Base-by-base conservation (phyloP, 2,797 vertebrate genomes). In the Echiichthys vipera region DNA sequence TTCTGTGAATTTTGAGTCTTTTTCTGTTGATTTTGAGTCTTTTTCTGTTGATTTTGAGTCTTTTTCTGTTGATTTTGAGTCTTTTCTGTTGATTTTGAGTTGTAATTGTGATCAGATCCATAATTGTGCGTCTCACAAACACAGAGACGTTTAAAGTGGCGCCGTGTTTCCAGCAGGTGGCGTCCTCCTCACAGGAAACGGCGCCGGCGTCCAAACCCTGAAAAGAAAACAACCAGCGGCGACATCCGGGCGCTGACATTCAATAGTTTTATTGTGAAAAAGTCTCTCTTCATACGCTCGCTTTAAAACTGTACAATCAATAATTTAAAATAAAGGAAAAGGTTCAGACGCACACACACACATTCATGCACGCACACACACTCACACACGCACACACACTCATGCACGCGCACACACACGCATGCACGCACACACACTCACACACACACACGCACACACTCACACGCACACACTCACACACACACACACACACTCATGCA, bases 191-290 rank as follows among this genome's bases (percentile, higher is more conserved):
- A 20, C 37, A 57, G 2, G 0, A 37, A 61, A 43, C 5, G 6
- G 32, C 24, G 30, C 14, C 17, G 5, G 9, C 17, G 17, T 27
- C 46, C 24, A 22, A 8, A 45, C 13, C n/a, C 14, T 30, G 39
- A 11, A 0, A 2, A 7, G 14, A 17, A 69, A 78, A 63, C 1
- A 56, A 54, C 4, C 1, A 53, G 5, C 55, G 42, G 61, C 49
- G 8, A 71, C 42, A n/a, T 7, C 2, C 30, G 1, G 27, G 81
- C 40, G 79, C 18, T 32, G 78, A 92, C 84, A 91, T 92, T 91
- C 88, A 90, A 86, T 61, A 77, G 27, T 89, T 92, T 93, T 91
- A 92, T 91, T 93, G 89, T 91, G 91, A 88, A 92, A 93, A 92
- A 87, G 56, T 81, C 36, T 59, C 10, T 88, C 77, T 81, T 85